phyloP scores from a whole-genome alignment of 2,113 vertebrate species.

The Tricholaema leucomelas region DNA sequence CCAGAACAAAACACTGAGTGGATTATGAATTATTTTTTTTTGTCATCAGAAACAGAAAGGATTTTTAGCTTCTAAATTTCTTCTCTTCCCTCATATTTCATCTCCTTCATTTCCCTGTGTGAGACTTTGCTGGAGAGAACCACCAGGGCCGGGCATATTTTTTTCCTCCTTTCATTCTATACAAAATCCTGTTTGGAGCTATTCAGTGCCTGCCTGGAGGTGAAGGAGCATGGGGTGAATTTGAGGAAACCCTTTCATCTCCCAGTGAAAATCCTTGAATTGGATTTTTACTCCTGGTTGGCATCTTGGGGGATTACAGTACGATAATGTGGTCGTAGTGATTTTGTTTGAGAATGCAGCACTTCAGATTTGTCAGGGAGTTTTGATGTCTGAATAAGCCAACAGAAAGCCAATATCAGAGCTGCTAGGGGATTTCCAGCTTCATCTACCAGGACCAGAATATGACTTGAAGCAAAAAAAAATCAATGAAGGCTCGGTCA shows the following conservation, averaged over 20 bases:
- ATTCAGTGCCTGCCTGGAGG: conserved; percentile 5
- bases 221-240: background rate
- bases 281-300: background rate
- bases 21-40: conserved; percentile 27
- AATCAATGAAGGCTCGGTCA: background rate
- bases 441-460: background rate
- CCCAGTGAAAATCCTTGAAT: background rate
- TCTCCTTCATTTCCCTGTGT: background rate
- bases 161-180: conserved; percentile 21
- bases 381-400: conserved; percentile 1
- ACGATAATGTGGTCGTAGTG: background rate
- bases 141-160: background rate
- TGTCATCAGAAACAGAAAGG: conserved; percentile 12
- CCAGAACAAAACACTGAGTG: background rate
- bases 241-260: conserved; percentile 33
- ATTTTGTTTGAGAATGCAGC: background rate
- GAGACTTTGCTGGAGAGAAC: background rate
- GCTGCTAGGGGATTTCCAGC: background rate
- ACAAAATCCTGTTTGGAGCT: conserved; percentile 25
- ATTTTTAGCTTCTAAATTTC: background rate
- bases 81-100: background rate
- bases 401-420: background rate
- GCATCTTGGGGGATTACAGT: background rate
- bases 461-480: background rate
- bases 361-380: background rate